Evolutionary conservation across 2,888 invertebrate genomes (phyloP), one percentile per base, ranked within the genome.

Genomic region (Xestia sexstrigata): DNA sequence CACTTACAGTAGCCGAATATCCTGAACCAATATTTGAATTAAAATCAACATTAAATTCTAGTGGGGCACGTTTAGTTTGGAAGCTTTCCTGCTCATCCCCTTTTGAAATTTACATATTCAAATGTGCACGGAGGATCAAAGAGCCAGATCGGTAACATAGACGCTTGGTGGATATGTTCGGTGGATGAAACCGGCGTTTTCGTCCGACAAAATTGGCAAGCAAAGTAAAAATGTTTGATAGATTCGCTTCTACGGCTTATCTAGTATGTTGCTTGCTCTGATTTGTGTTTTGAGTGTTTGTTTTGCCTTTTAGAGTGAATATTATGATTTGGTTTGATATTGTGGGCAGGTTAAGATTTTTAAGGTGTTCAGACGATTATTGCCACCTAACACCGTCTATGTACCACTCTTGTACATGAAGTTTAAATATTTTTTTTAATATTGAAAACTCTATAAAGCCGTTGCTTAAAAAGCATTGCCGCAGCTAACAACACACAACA

Each of bases 101-200:
- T 83, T 79, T 76, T 70, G 79, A 81, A 87, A 93, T 94, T 93
- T 93, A 88, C 93, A 94, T 94, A 94, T 94, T 94, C 93, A 93
- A 93, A 93, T 92, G 91, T 88, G 83, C 69, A 75, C 66, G 82
- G 80, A 87, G 88, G 93, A 93, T 94, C 94, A 93, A 93, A 93
- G 93, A 92, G 90, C 85, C 86, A 89, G 89, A 89, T 91, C 84
- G 76, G 89, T 83, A 73, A 79, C 85, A 79, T 86, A 89, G 86
- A 88, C 85, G 86, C 84, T 88, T 85, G 79, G 84, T 80, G 77
- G 66, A 76, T 82, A 76, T 60, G 78, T 83, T 65, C 73, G 69
- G 52, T 62, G 70, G 65, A 30, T 76, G 66, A 75, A 81, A 71
- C 70, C 20, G 52, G 63, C 52, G 58, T 69, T 76, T 76, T 70